Base-by-base conservation (phyloP, 2,888 invertebrate genomes). In the Pachycephus smyrnensis region DNA sequence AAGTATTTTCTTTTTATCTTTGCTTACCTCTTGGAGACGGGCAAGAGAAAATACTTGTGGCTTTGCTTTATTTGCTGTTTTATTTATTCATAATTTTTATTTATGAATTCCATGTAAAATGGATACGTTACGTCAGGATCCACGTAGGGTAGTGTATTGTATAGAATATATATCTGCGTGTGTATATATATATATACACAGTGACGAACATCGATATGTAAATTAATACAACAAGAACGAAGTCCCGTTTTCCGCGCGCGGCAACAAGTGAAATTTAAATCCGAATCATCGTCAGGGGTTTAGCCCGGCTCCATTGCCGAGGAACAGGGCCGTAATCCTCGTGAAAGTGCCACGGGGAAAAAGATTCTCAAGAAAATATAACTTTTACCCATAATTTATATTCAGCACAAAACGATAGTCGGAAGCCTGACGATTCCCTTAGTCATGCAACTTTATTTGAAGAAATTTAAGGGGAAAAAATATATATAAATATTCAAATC, bases 191-290 rank as follows among this genome's bases (percentile, higher is more conserved):
- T 6, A 9, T 9, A 55, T 1, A 55, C 23, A 9, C 23, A 55
- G 15, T 55, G 23, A 9, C 23, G 55, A 23, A 73, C 4, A 11
- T 35, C 36, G 73, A 36, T 68, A 68, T 68, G 69, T 12, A 77
- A 75, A 73, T 68, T 36, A 75, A 33, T 69, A 55, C n/a, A 68
- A 36, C n/a, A 31, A 36, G 32, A 35, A 36, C 55, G 33, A 32
- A 73, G 40, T 37, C 30, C 30, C 31, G 31, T 33, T 15, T 23
- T 71, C 30, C 30, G 37, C 15, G 75, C 15, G 31, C 77, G n/a
- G 75, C 77, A 77, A 77, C 77, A 77, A 77, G 77, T 77, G 75
- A 77, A 75, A 77, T 77, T 77, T 77, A 77, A 77, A 71, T 77
- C 77, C 69, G 40, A 77, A 77, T 77, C 68, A 77, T 75, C 32